Evolutionary conservation across 2,888 invertebrate genomes (phyloP), one percentile per base, ranked within the genome.

Genomic region (Ectemnius cavifrons): DNA sequence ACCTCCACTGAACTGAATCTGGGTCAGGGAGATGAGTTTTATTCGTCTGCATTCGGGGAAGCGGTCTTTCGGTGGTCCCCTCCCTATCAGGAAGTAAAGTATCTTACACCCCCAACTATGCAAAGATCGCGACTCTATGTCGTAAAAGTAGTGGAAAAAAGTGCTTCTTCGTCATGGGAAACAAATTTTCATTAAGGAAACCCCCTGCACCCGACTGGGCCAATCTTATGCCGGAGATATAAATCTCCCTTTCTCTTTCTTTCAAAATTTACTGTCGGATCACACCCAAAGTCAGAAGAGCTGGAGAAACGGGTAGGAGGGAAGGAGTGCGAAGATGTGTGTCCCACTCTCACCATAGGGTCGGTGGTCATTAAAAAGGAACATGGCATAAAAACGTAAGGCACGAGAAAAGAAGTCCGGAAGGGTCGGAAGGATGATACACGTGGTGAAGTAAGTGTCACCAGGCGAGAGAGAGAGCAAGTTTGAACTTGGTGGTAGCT

Each of bases 391-490:
- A 37, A 52, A 67, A 28, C 49, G 28, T 11, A 16, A 5, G 4
- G 14, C 46, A 52, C n/a, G 28, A 27, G 20, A 59, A 18, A 6
- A 18, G 27, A 45, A 16, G 61, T 37, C 37, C 37, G 37, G 37
- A 37, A 37, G 37, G 37, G 8, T 37, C 45, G 59, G 61, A 65
- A 57, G 61, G 63, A 69, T 6, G 71, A 65, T 77, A 71, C 85
- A 86, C 81, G 85, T 85, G 82, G 80, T 67, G 76, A 81, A 81
- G 80, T 80, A 81, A 81, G 80, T 80, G 85, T 87, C 84, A 82
- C 75, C 78, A 76, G 73, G 71, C 71, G 67, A 78, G 73, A 67
- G 11, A 18, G 13, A 67, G 68, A 73, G 73, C 5, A 5, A 74
- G 68, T 14, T 70, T 67, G 62, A 52, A 28, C 64, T 65, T 66